phyloP scores from a whole-genome alignment of 2,113 vertebrate genomes.

The Corydoras sp. region DNA sequence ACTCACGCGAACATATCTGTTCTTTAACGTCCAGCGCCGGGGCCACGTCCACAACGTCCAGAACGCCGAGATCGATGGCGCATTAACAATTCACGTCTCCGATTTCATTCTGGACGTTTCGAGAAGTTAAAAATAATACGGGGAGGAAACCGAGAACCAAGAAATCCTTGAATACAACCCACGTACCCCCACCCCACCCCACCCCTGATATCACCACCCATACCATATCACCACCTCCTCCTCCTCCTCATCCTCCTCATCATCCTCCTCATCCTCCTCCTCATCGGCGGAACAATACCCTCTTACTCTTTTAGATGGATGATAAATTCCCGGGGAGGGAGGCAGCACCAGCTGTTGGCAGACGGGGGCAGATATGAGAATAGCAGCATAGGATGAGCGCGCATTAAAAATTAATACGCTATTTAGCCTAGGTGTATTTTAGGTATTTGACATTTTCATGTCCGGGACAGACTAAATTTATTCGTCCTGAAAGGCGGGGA shows the following conservation, averaged over 20 bases:
- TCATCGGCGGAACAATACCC: constrained; percentile 29
- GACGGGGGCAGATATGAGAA: constrained; percentile 79
- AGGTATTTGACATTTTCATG: constrained; percentile 83
- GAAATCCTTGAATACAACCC: not conserved
- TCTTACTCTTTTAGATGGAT: constrained; percentile 63
- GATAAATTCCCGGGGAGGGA: constrained; percentile 73
- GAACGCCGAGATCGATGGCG: constrained; percentile 4
- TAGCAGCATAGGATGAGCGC: constrained; percentile 78
- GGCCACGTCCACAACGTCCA: no score
- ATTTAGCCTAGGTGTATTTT: constrained; percentile 83
- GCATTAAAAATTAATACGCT: constrained; percentile 83
- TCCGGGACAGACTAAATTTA: constrained; percentile 77
- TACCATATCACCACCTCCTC: no score
- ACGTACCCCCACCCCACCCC: no score
- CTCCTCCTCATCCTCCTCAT: no score
- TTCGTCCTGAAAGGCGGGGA: constrained; percentile 64
- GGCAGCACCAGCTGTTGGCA: constrained; percentile 79
- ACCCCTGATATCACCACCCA: no score
- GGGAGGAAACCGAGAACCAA: constrained; percentile 51
- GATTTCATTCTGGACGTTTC: constrained; percentile 16
- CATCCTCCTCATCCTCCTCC: no score
- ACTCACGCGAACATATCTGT: not conserved
- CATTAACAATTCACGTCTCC: constrained; percentile 20
- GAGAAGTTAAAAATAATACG: constrained; percentile 12
- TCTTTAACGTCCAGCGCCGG: no score